Conservation (phyloP, 2,888 invertebrate genomes). For the Eugnorisma glareosa region DNA sequence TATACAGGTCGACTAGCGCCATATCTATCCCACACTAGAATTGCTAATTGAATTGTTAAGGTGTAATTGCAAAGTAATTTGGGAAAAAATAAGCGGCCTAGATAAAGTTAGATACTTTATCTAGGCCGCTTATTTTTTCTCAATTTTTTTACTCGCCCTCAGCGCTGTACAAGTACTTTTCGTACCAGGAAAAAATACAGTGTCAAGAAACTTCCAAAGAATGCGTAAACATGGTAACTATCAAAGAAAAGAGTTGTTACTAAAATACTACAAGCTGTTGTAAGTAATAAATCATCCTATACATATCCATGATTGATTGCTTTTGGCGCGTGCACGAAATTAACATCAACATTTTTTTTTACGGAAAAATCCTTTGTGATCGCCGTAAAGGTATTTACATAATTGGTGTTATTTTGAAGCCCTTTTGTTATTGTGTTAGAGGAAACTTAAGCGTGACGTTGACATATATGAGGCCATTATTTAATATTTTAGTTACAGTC, state of each 20-base stretch:
- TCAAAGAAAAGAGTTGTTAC: constrained; percentile 80
- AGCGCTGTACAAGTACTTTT: not conserved
- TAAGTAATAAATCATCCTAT: constrained; percentile 83
- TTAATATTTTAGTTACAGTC: constrained; percentile 57
- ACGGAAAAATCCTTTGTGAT: constrained; percentile 62
- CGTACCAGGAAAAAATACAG: not conserved
- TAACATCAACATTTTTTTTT: constrained; percentile 72
- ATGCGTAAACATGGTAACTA: constrained; percentile 63
- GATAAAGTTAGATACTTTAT: too few relatives aligned
- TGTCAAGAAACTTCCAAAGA: constrained; percentile 14
- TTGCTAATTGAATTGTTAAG: too few relatives aligned
- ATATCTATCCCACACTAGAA: too few relatives aligned
- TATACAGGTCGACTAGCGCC: too few relatives aligned
- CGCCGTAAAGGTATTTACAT: constrained; percentile 67
- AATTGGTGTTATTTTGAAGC: constrained; percentile 66
- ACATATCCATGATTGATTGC: constrained; percentile 84
- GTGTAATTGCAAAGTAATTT: too few relatives aligned
- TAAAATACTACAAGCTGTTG: constrained; percentile 78
- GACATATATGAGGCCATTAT: constrained; percentile 56
- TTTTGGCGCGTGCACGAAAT: constrained; percentile 74
- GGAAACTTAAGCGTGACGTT: constrained; percentile 62
- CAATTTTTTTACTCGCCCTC: rapidly evolving
- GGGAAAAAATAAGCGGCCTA: too few relatives aligned
- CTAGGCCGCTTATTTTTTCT: too few relatives aligned
- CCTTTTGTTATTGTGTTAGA: constrained; percentile 63